A percentile compares a stretch with the other conserved stretches of the same genome.
Conservation (phyloP, 92 coral and sea anemone genomes). For the Phenganax subtilis region DNA sequence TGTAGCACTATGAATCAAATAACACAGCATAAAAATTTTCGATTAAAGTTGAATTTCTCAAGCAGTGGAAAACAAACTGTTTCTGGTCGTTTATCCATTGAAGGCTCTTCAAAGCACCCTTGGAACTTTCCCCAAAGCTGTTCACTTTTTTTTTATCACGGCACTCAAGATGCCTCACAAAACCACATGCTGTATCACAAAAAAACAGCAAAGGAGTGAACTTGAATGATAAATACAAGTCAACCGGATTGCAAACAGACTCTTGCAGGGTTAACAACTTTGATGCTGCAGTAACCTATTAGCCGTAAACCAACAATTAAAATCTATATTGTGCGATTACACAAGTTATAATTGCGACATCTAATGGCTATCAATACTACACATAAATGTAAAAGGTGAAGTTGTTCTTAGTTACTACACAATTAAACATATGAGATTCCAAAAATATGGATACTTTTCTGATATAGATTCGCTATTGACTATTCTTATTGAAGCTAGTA, state of each 20-base stretch:
- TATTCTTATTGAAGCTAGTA: too few relatives aligned
- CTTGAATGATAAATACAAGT: constrained; percentile 23
- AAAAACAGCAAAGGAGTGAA: constrained; percentile 12
- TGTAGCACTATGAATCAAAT: background rate
- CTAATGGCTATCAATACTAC: too few relatives aligned
- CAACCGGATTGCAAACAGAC: constrained; percentile 25
- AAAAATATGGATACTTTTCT: too few relatives aligned
- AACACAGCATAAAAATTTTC: background rate
- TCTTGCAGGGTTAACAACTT: constrained; percentile 15
- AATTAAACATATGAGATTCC: too few relatives aligned
- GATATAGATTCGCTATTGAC: too few relatives aligned
- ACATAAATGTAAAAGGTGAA: background rate
- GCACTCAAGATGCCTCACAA: constrained; percentile 22
- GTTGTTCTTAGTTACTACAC: too few relatives aligned
- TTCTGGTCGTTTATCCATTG: constrained; percentile 23
- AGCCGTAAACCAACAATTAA: background rate
- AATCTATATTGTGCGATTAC: too few relatives aligned
- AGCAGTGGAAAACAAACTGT: constrained; percentile 29
- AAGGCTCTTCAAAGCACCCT: constrained; percentile 57
- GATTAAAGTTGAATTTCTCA: too few relatives aligned
- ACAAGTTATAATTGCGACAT: background rate
- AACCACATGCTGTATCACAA: background rate
- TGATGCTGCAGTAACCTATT: constrained; percentile 27
- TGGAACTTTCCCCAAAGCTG: constrained; percentile 43
- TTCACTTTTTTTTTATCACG: background rate